Conservation (phyloP, 2,113 vertebrate genomes). For the Stegastes partitus region DNA sequence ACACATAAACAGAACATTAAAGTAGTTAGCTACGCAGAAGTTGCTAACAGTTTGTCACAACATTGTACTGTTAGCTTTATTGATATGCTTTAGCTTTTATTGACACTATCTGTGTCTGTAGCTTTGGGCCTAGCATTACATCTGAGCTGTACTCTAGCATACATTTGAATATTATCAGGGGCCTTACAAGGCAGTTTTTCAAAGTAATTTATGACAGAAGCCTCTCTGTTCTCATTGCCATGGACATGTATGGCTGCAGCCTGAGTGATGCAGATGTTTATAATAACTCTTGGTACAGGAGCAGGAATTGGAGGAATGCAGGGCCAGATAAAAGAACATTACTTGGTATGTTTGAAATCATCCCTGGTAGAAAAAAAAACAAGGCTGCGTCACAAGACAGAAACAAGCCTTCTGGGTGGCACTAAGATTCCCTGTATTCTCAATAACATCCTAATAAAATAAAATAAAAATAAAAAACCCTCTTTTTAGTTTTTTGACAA, state of each 20-base stretch:
- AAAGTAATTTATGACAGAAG: not conserved
- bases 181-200: not conserved
- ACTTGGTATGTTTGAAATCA: not conserved
- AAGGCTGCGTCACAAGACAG: not conserved
- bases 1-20: not conserved
- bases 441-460: too few relatives aligned
- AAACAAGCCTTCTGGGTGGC: constrained; percentile 1
- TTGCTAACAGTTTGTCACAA: not conserved
- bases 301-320: constrained; percentile 44
- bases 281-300: constrained; percentile 2
- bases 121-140: not conserved
- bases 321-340: not conserved
- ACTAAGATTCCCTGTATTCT: not conserved
- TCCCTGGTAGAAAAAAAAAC: not conserved
- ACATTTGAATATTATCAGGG: constrained; percentile 29
- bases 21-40: constrained; percentile 16
- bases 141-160: not conserved
- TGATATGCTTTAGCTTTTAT: not conserved
- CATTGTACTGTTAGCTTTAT: not conserved
- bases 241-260: not conserved
- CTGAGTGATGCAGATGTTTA: constrained; percentile 19
- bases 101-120: not conserved
- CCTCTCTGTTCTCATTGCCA: constrained; percentile 1
- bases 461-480: too few relatives aligned
- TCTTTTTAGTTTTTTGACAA: not conserved